Conservation (phyloP, 2,113 vertebrate genomes). For the Hirundichthys speculiger region DNA sequence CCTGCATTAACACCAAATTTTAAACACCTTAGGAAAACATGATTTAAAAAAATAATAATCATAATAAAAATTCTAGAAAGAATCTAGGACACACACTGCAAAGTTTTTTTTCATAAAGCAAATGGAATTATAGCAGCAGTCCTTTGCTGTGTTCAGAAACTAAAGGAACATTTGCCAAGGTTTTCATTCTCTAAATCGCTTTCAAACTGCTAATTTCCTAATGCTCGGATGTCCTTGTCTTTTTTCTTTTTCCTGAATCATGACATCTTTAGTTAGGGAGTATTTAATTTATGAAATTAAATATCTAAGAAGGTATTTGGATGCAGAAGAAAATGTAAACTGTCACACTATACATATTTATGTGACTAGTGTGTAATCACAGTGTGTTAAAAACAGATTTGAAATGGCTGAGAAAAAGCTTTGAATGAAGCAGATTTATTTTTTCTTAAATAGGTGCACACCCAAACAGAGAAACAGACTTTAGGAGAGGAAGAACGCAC, state of each 20-base stretch:
- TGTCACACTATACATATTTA: conserved; percentile 34
- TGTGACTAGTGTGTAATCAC: conserved; percentile 55
- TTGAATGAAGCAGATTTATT: conserved; percentile 39
- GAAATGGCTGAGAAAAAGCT: conserved; percentile 41
- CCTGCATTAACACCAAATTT: too few relatives aligned
- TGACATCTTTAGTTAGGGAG: conserved; percentile 1
- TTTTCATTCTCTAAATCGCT: conserved; percentile 14
- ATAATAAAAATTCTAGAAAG: too few relatives aligned
- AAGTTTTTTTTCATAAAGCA: too few relatives aligned
- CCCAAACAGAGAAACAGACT: conserved; percentile 48
- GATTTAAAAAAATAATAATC: too few relatives aligned
- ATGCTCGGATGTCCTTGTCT: conserved; percentile 39
- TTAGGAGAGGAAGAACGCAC: conserved; percentile 73
- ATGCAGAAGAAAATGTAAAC: conserved; percentile 47
- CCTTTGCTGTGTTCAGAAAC: conserved; percentile 34
- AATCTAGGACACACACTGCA: too few relatives aligned
- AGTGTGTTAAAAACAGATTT: conserved; percentile 51
- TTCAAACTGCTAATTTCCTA: conserved; percentile 40
- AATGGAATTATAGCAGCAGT: conserved; percentile 1
- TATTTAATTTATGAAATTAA: conserved; percentile 21
- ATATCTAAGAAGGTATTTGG: conserved; percentile 4
- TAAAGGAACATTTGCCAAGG: conserved; percentile 43
- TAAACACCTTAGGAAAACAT: too few relatives aligned
- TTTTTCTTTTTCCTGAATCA: conserved; percentile 24
- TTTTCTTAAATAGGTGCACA: conserved; percentile 53